Conservation (phyloP, 2,797 vertebrate genomes). For the Fistularia commersonii region DNA sequence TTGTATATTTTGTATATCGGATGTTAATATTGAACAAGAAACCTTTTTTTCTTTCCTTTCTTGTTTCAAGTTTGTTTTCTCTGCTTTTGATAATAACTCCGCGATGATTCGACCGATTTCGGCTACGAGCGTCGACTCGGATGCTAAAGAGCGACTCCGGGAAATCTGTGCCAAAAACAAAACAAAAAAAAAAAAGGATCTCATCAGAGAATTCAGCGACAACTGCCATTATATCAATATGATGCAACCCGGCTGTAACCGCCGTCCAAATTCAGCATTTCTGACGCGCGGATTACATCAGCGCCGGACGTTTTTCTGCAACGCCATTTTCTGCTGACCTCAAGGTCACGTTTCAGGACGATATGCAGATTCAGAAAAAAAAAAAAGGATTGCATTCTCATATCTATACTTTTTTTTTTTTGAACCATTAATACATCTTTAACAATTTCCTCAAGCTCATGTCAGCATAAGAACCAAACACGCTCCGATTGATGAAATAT, state of each 20-base stretch:
- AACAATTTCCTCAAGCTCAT: constrained; percentile 10
- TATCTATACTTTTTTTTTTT: not conserved
- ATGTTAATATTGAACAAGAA: no score
- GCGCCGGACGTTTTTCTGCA: constrained; percentile 13
- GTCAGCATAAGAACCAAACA: no score
- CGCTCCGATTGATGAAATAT: no score
- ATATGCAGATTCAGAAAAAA: no score
- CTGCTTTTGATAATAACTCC: no score
- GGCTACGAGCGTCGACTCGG: no score
- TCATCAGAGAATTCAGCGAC: not conserved
- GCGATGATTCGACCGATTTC: no score
- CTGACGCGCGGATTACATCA: constrained; percentile 40
- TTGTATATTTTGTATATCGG: no score
- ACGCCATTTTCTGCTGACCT: constrained; percentile 28
- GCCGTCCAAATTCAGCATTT: constrained; percentile 36
- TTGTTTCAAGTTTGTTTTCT: no score
- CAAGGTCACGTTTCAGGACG: constrained; percentile 11
- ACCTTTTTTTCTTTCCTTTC: no score
- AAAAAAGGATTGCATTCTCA: constrained; percentile 15
- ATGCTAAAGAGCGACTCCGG: constrained; percentile 11
- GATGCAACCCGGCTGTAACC: constrained; percentile 69
- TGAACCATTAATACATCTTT: constrained; percentile 3
- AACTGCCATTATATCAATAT: constrained; percentile 24
- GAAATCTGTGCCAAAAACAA: constrained; percentile 17
- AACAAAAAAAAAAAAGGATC: constrained; percentile 34